Evolutionary conservation across 2,797 vertebrate genomes (phyloP).

Genomic region (Cottoperca gobio): DNA sequence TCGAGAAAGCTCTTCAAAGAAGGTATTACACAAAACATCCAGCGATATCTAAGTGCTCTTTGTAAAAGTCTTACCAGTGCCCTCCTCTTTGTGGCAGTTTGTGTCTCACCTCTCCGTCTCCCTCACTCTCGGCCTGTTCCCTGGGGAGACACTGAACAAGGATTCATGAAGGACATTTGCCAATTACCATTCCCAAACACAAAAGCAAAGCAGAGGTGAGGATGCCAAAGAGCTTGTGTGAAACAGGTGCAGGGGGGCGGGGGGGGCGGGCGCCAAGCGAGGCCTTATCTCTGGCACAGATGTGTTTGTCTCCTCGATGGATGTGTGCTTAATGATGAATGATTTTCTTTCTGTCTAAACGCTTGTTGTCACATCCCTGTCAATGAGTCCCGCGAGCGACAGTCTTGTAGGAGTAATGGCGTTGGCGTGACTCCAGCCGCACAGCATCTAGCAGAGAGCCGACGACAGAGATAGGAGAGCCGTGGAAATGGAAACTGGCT

Average conservation of each 20-base stretch:
- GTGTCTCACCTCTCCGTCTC: constrained; percentile 64
- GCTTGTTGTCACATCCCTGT: constrained; percentile 77
- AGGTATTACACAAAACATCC: constrained; percentile 77
- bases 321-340: constrained; percentile 80
- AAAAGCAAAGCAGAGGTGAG: constrained; percentile 69
- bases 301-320: constrained; percentile 71
- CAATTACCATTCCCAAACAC: constrained; percentile 77
- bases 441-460: constrained; percentile 41
- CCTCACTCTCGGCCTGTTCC: constrained; percentile 43
- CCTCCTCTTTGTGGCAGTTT: constrained; percentile 71
- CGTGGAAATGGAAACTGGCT: constrained; percentile 38
- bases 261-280: constrained; percentile 8
- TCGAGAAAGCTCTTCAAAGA: constrained; percentile 75
- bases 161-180: constrained; percentile 69
- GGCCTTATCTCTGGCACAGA: constrained; percentile 65
- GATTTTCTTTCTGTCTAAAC: constrained; percentile 79
- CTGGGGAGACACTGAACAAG: constrained; percentile 61
- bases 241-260: constrained; percentile 53
- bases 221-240: constrained; percentile 56
- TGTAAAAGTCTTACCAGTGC: constrained; percentile 77
- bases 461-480: constrained; percentile 24
- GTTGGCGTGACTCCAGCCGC: constrained; percentile 64
- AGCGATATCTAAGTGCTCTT: constrained; percentile 75
- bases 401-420: constrained; percentile 73
- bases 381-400: constrained; percentile 68